Percentiles rank a stretch among this genome's conserved stretches.
These are phyloP conservation scores for Smittia aterrima DNA, from an alignment of 2,888 invertebrate genomes.

Conservation along the genomic window DNA sequence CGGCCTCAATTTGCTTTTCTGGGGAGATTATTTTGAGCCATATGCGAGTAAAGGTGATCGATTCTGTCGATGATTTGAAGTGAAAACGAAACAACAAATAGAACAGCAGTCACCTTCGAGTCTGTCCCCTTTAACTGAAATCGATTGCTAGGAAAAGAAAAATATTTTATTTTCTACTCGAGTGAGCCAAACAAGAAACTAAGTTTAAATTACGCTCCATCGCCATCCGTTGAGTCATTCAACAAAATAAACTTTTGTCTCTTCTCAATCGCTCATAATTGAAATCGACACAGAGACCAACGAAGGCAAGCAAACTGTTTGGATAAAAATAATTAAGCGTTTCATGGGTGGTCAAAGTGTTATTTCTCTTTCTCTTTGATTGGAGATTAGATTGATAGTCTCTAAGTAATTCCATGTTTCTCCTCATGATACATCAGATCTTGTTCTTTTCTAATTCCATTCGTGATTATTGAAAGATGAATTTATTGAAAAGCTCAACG, in stretches of 20 bases:
- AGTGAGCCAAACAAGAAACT: conserved; percentile 1
- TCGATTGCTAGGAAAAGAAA: too few species aligned
- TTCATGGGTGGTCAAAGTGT: conserved; percentile 24
- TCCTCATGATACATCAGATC: not conserved
- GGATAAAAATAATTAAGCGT: conserved; percentile 25
- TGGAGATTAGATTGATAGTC: conserved; percentile 16
- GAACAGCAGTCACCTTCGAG: not conserved
- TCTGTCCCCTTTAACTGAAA: not conserved
- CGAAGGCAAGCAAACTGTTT: conserved; percentile 3
- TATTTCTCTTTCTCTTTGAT: not conserved
- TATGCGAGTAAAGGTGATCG: not conserved
- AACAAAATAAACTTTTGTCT: not conserved
- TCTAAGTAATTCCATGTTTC: not conserved
- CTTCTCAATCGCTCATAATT: conserved; percentile 14
- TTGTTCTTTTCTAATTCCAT: not conserved
- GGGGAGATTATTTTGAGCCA: not conserved
- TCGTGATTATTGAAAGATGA: too few species aligned
- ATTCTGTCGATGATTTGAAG: conserved; percentile 1
- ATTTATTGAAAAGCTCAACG: too few species aligned
- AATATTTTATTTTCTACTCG: not conserved
- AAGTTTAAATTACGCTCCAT: not conserved
- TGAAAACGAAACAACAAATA: conserved; percentile 11
- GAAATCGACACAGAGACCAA: conserved; percentile 21
- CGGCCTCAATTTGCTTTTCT: not conserved
- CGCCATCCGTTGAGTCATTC: not conserved